Evolutionary conservation across 1,140 invertebrate genomes (phyloP).

Genomic region (Samia ricini): DNA sequence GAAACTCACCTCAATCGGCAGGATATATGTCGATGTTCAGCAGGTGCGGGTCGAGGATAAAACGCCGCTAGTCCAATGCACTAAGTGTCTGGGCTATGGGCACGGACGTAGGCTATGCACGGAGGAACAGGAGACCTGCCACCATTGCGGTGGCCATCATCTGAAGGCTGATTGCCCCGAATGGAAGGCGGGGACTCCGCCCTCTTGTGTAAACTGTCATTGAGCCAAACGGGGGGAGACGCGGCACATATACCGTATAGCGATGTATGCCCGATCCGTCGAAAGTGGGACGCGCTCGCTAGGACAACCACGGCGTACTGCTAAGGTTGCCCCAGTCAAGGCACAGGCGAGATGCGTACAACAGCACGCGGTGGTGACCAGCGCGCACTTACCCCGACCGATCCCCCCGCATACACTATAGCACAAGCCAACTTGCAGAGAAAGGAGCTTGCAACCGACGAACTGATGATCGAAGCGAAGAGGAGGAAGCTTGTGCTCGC

Average conservation of each 20-base stretch:
- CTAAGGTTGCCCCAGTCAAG: too few relatives aligned
- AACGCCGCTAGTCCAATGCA: constrained; percentile 30
- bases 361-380: too few relatives aligned
- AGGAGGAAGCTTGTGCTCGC: not conserved
- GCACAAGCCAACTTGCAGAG: not conserved
- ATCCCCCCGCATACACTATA: not conserved
- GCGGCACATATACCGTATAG: not conserved
- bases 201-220: not conserved
- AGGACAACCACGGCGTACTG: not conserved
- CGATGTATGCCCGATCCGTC: not conserved
- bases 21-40: constrained; percentile 25
- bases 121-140: not conserved
- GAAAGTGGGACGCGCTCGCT: not conserved
- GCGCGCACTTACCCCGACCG: too few relatives aligned
- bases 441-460: not conserved
- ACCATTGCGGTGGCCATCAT: not conserved
- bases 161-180: not conserved
- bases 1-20: constrained; percentile 12
- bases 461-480: not conserved
- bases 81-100: constrained; percentile 19
- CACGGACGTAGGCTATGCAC: not conserved
- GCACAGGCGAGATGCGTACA: too few relatives aligned
- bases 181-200: not conserved
- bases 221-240: not conserved
- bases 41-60: constrained; percentile 22